phyloP scores from a whole-genome alignment of 2,113 vertebrate species.

The Philantomba maxwellii region DNA sequence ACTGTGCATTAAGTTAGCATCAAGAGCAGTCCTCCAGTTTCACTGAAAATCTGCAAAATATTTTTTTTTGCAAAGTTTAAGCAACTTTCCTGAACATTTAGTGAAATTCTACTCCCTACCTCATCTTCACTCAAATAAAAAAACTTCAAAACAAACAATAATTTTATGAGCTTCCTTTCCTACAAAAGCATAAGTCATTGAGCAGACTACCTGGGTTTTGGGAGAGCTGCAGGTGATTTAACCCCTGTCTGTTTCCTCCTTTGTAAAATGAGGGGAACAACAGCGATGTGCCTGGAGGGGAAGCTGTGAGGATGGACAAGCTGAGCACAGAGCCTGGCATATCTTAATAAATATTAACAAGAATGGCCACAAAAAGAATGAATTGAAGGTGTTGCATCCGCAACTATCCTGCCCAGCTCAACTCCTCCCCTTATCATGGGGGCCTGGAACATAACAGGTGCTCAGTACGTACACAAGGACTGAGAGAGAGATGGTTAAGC shows the following conservation, averaged over 20 bases:
- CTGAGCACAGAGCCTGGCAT: neutral
- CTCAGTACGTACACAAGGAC: fast-evolving
- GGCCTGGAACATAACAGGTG: neutral
- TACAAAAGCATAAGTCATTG: neutral
- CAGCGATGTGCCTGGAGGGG: neutral
- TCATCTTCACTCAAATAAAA: neutral
- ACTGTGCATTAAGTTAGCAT: neutral
- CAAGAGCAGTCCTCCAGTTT: neutral
- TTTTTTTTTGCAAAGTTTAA: neutral
- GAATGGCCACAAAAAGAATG: neutral
- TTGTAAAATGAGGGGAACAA: neutral
- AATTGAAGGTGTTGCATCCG: neutral
- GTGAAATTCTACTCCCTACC: neutral
- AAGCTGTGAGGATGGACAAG: neutral
- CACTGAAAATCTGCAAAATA: neutral
- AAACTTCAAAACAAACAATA: neutral
- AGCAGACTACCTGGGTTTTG: neutral
- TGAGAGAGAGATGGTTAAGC: neutral
- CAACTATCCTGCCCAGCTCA: neutral
- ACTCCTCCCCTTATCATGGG: neutral
- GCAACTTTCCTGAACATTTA: neutral
- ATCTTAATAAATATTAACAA: neutral
- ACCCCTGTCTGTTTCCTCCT: neutral
- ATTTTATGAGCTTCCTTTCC: neutral
- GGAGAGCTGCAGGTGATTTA: neutral